Evolutionary conservation across 2,888 invertebrate genomes (phyloP).

Genomic region (Agrochola litura): DNA sequence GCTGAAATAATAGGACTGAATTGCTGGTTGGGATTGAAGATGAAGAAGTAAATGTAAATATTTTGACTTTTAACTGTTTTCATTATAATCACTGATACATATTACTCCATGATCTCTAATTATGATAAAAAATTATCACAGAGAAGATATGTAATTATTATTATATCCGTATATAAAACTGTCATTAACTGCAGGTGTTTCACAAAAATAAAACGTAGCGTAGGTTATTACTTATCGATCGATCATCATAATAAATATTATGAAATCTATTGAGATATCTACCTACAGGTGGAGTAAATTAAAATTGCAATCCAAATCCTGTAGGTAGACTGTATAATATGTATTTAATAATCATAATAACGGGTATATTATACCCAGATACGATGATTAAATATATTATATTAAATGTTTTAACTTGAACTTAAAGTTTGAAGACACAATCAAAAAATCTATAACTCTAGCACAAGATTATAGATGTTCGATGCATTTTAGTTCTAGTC

Average conservation of each 20-base stretch:
- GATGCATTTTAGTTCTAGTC: too few relatives aligned
- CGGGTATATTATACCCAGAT: too few relatives aligned
- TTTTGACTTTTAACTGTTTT: constrained; percentile 1
- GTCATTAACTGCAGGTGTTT: constrained; percentile 39
- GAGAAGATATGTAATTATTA: constrained; percentile 3
- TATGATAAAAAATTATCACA: constrained; percentile 36
- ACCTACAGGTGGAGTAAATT: not conserved
- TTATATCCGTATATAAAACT: constrained; percentile 12
- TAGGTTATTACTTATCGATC: constrained; percentile 6
- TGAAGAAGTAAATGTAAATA: not conserved
- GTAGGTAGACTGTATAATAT: not conserved
- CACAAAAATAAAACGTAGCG: constrained; percentile 21
- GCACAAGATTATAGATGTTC: too few relatives aligned
- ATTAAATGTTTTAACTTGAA: too few relatives aligned
- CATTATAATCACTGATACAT: constrained; percentile 1
- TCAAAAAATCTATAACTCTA: too few relatives aligned
- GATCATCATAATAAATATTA: constrained; percentile 18
- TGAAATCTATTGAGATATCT: not conserved
- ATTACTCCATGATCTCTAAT: constrained; percentile 29
- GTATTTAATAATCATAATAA: too few relatives aligned
- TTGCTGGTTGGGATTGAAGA: too few relatives aligned
- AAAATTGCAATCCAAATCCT: not conserved
- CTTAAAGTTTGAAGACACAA: too few relatives aligned
- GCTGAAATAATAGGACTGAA: too few relatives aligned
- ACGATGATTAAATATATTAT: too few relatives aligned